Conservation (phyloP, 2,797 vertebrate genomes). For the Pteronotus mesoamericanus region DNA sequence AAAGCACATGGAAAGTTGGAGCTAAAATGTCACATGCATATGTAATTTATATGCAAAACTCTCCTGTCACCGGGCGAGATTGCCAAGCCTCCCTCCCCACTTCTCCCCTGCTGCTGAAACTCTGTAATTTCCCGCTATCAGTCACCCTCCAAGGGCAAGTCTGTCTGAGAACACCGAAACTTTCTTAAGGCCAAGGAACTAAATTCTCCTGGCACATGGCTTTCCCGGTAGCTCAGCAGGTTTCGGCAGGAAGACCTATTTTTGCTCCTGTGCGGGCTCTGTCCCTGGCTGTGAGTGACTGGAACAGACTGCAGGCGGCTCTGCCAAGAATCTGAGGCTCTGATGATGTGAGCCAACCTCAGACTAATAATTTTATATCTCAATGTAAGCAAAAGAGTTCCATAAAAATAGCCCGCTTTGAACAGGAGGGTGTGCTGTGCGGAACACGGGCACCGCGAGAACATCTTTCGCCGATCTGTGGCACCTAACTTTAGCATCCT, state of each 20-base stretch:
- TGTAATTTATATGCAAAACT: conserved; percentile 84
- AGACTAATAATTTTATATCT: conserved; percentile 89
- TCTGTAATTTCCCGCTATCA: conserved; percentile 76
- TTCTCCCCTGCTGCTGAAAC: conserved; percentile 67
- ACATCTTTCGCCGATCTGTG: conserved; percentile 80
- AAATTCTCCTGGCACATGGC: conserved; percentile 70
- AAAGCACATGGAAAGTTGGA: conserved; percentile 83
- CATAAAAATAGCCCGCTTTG: conserved; percentile 88
- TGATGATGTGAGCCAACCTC: conserved; percentile 86
- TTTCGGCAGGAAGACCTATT: conserved; percentile 83
- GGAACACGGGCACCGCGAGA: conserved; percentile 79
- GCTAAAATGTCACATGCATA: conserved; percentile 83
- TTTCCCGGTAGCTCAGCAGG: conserved; percentile 80
- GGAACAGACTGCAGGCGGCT: conserved; percentile 84
- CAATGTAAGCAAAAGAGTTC: conserved; percentile 87
- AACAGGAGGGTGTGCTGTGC: conserved; percentile 84
- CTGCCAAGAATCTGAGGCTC: conserved; percentile 87
- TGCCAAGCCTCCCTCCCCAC: conserved; percentile 81
- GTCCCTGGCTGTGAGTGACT: conserved; percentile 85
- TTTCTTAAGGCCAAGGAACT: conserved; percentile 80
- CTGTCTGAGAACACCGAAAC: conserved; percentile 78
- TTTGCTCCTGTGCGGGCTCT: conserved; percentile 82
- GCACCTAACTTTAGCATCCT: conserved; percentile 86
- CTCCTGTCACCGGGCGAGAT: conserved; percentile 76
- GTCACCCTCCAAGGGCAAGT: conserved; percentile 78